These are phyloP conservation scores for Cataglyphis livida DNA, from an alignment of 2,888 invertebrate species.

Conservation along the genomic window DNA sequence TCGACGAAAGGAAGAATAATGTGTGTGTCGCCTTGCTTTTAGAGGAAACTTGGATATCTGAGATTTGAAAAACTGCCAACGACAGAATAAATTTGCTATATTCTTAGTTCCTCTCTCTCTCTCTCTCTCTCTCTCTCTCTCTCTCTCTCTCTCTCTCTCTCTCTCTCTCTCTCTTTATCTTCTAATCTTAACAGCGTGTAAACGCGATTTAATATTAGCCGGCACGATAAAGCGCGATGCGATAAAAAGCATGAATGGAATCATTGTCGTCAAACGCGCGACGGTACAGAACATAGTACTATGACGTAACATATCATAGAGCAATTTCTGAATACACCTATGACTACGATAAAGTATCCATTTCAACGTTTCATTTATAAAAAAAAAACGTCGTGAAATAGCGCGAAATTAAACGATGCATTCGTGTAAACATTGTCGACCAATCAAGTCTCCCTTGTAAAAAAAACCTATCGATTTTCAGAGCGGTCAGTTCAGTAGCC, in stretches of 20 bases:
- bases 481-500: slow-evolving; percentile 9
- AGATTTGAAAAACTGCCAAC: not conserved
- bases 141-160: not conserved
- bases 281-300: slow-evolving; percentile 26
- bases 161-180: not conserved
- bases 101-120: slow-evolving; percentile 1
- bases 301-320: slow-evolving; percentile 33
- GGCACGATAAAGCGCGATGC: slow-evolving; percentile 34
- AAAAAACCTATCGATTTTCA: not conserved
- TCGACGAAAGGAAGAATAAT: slow-evolving; percentile 28
- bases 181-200: slow-evolving; percentile 34
- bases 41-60: not conserved
- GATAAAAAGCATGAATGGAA: slow-evolving; percentile 48
- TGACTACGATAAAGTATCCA: not conserved
- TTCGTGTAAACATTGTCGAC: not conserved
- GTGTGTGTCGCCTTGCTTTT: not conserved
- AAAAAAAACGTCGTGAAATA: not conserved
- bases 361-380: slow-evolving; percentile 3
- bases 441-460: slow-evolving; percentile 12
- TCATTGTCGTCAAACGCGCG: slow-evolving; percentile 27
- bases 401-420: slow-evolving; percentile 1
- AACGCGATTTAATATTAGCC: slow-evolving; percentile 45
- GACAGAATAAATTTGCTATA: slow-evolving; percentile 1
- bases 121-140: not conserved
- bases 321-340: slow-evolving; percentile 14